Evolutionary conservation across 2,888 invertebrate species (phyloP), one percentile per base, ranked within the genome.

Genomic region (Pyrrhosoma nymphula): DNA sequence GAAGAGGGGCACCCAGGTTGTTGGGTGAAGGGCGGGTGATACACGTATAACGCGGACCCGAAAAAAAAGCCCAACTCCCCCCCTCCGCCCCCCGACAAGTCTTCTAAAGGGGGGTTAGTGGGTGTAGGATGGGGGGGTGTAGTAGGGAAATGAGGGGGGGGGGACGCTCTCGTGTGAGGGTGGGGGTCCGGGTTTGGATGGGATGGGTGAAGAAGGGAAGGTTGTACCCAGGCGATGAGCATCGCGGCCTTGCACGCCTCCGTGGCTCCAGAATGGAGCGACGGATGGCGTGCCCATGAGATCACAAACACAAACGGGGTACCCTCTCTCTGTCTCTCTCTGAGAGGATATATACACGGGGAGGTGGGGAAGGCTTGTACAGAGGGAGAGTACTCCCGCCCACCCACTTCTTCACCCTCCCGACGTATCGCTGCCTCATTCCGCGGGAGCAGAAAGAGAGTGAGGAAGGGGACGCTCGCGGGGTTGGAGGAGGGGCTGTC

Each of bases 281-380:
- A 89, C 89, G 89, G 89, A 47, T 93, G 93, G 69, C 47, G 47
- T 69, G 69, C 93, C 60, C 93, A 69, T 93, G 93, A 93, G 93
- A 35, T 93, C 93, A 93, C 93, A 93, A 93, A 75, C 69, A 93
- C 93, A 93, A 93, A 69, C 69, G 91, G 35, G 35, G n/a, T 12
- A 14, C 47, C 47, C 47, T 8, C 8, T 47, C 47, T 47, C 47
- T 1, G 2, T 82, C 30, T 47, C 47, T 1, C 35, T 82, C 30
- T 18, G 82, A 82, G 82, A 35, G 69, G 82, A 35, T 82, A 35
- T 60, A 20, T 60, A 60, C 12, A 60, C 12, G 16, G 0, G n/a
- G 69, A 35, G 14, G 26, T 26, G 91, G 91, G 56, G 35, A n/a
- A 35, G 39, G 93, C 39, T 69, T 47, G 69, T 26, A 39, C 56